Base-by-base conservation (phyloP, 2,113 vertebrate species). In the Caranx ignobilis region DNA sequence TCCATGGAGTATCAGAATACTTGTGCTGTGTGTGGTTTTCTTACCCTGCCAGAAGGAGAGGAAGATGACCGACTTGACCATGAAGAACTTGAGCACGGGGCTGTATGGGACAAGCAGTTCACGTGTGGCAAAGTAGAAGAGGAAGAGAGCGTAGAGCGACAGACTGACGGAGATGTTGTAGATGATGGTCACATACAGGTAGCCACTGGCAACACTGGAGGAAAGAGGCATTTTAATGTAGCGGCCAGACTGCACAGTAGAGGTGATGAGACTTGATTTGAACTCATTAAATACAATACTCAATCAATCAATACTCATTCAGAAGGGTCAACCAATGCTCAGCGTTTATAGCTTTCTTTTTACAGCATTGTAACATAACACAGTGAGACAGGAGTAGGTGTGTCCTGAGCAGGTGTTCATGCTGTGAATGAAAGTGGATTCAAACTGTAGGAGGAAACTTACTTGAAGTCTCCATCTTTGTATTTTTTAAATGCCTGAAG, bases 61-160 rank as follows among this genome's bases (percentile, higher is more conserved):
- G 65, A 99, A 99, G 91, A 99, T 99, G 94, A 99, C 97, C 0
- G 97, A 99, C 87, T 99, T 99, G 91, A 99, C 97, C 98, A 99
- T 99, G 94, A 99, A 96, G 94, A 99, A 99, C 93, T 99, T 99
- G 89, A 99, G 97, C 89, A 99, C 95, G 0, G 98, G 98, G 87
- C 95, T 97, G 85, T 97, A 99, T 31, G 97, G 96, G 79, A 96
- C 96, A 8, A 99, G 96, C 54, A 99, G 95, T 61, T 99, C 96
- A 4, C 97, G 95, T 0, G 97, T 97, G 82, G 97, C 96, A 0
- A 98, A 99, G 93, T 99, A 99, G 95, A 99, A 98, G 79, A 98
- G 96, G 93, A 98, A 98, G 77, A 97, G 96, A 5, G 97, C 97
- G 1, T 98, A 98, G 41, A 98, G 96, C 0, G 97, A 96, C 91